Base-by-base conservation (phyloP, 2,888 invertebrate species). In the Erebia aethiops region DNA sequence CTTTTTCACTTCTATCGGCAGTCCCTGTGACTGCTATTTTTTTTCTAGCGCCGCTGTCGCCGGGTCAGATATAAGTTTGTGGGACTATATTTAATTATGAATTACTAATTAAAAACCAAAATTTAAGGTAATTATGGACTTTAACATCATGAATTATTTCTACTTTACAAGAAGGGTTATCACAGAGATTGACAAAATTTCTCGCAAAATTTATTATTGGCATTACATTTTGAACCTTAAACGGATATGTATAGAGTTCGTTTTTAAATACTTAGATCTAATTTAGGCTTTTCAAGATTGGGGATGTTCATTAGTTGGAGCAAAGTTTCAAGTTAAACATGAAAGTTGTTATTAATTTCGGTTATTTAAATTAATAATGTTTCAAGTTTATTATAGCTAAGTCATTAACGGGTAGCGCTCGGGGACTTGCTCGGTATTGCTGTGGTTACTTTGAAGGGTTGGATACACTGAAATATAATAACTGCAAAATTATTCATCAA, bases 321-420 rank as follows among this genome's bases (percentile, higher is more conserved):
- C 3, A 16, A 54, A 65, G 54, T 41, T 65, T 35, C 16, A 54
- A 54, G 41, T 35, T 16, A 35, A 65, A 54, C 65, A 41, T 60
- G 11, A 46, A 18, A 61, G 61, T 61, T 61, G 18, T 18, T 61
- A 46, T 46, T 61, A 61, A 61, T 61, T 61, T 61, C 18, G 46
- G 61, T 46, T 18, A 61, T 61, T 61, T 61, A 43, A 61, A 43
- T 61, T 61, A 61, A 61, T 46, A 46, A 61, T 46, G 43, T 46
- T 18, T 35, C 7, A n/a, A 60, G 46, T 46, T 61, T 7, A 16
- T 60, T 11, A 16, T 11, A 16, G 35, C 35, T 41, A 35, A 16
- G 60, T 41, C 41, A 16, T n/a, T 58, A 26, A 63, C n/a, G 60
- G 41, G 9, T 35, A 26, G 58, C 60, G 10, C 60, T 10, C n/a